Percentiles rank a stretch among this genome's conserved stretches.
phyloP scores from a whole-genome alignment of 2,113 vertebrate genomes.

The Talpa occidentalis region DNA sequence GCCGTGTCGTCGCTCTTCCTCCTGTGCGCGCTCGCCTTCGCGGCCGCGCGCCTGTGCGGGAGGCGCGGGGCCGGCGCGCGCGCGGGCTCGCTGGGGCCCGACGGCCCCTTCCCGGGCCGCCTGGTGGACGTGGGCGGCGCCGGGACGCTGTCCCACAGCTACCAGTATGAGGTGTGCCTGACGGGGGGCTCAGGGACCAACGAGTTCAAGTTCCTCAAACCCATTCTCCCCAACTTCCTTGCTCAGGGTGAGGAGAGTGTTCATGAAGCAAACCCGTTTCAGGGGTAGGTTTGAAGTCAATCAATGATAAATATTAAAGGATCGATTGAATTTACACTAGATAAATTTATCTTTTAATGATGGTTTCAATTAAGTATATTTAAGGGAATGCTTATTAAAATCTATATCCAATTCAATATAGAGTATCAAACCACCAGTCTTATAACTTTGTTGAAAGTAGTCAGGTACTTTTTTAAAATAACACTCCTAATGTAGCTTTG shows the following conservation, averaged over 20 bases:
- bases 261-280: constrained; percentile 40
- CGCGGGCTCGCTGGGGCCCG: not conserved
- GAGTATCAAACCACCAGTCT: not conserved
- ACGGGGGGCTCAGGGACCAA: not conserved
- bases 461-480: not conserved
- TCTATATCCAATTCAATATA: not conserved
- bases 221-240: not conserved
- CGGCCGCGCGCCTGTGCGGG: not conserved
- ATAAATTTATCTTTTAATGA: constrained; percentile 16
- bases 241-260: not conserved
- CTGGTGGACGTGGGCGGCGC: not conserved
- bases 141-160: not conserved
- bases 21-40: constrained; percentile 64
- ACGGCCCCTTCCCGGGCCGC: not conserved
- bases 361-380: not conserved
- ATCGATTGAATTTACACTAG: not conserved
- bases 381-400: not conserved
- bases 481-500: not conserved
- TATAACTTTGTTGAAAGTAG: not conserved
- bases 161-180: constrained; percentile 52
- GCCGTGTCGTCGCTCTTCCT: constrained; percentile 80
- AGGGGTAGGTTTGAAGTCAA: constrained; percentile 52
- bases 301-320: not conserved
- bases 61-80: accelerated
- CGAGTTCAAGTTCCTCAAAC: constrained; percentile 61